A percentile compares a stretch with the other conserved stretches of the same genome.
Evolutionary conservation across 2,888 invertebrate species (phyloP).

Genomic region (Leucania comma): DNA sequence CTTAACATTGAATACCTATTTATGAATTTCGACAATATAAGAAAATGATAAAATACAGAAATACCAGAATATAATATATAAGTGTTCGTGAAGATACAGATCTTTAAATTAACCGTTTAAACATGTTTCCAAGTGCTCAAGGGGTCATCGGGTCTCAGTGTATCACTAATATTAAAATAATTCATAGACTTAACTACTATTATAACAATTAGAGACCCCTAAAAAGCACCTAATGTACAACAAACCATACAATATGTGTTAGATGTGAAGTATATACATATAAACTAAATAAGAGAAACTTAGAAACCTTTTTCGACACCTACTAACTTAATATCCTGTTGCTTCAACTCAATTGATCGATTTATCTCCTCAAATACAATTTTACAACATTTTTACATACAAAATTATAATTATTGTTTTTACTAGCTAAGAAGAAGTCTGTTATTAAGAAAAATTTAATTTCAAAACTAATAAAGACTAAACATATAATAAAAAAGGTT

Average conservation of each 20-base stretch:
- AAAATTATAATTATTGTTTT: background rate
- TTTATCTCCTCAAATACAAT: background rate
- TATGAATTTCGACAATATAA: slow-evolving; percentile 49
- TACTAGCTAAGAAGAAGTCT: background rate
- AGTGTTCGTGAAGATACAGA: slow-evolving; percentile 6
- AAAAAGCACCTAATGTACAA: slow-evolving; percentile 18
- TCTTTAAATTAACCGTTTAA: slow-evolving; percentile 13
- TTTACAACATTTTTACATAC: background rate
- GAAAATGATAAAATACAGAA: slow-evolving; percentile 4
- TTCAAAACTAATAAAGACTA: background rate
- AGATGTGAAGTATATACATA: slow-evolving; percentile 1
- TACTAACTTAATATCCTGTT: background rate
- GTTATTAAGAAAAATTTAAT: background rate
- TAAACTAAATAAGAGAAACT: background rate
- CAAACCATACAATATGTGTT: background rate
- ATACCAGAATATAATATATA: slow-evolving; percentile 24
- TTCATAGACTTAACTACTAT: slow-evolving; percentile 17
- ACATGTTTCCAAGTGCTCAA: slow-evolving; percentile 1
- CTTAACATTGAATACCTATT: slow-evolving; percentile 7
- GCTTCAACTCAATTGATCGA: background rate
- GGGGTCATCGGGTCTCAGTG: slow-evolving; percentile 50
- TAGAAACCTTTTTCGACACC: background rate
- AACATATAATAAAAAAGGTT: background rate
- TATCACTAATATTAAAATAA: slow-evolving; percentile 4
- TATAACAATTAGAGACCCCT: background rate